Base-by-base conservation (phyloP, 2,888 invertebrate genomes). In the Papilio elwesi region DNA sequence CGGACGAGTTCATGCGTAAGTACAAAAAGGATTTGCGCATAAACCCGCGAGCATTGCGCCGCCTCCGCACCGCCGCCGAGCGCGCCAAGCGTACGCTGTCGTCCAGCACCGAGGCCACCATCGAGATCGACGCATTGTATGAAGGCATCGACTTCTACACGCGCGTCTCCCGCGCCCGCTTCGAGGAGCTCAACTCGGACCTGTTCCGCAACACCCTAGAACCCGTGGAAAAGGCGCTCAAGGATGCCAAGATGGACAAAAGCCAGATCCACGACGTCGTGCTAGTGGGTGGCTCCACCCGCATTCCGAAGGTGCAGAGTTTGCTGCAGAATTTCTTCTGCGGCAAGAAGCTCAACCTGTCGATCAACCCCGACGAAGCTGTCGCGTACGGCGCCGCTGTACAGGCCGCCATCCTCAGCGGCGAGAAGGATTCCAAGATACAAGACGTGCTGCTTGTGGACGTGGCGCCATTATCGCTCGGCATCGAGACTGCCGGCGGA, bases 351-450 rank as follows among this genome's bases (percentile, higher is more conserved):
- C 88, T 97, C 15, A 97, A 97, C 83, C 90, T 96, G 57, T 96
- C 96, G 59, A 97, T 97, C 82, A 97, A 97, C 82, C 97, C 97
- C 0, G 97, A 97, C 79, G 97, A 97, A 83, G 97, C 97, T 0
- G 97, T 97, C 4, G 97, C 97, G 0, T 97, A 96, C 82, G 96
- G 96, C 16, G 97, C 96, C 0, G 96, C 96, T 0, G 95, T 96
- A 0, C 96, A 97, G 83, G 96, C 96, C 0, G 96, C 96, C 6
- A 96, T 96, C 78, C 87, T 97, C 62, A 95, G 95, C 79, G 96
- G 96, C 0, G 95, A 96, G 95, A 95, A 95, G 5, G 96, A 97
- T 83, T 93, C 95, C 6, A 95, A 94, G 88, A 97, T 97, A 78
- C 96, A 97, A 84, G 97, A 96, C 76, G 91, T 94, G 83, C 70